Percentiles rank a stretch among this genome's conserved stretches.
These are phyloP conservation scores for Aplodontia rufa DNA, from an alignment of 2,113 vertebrate genomes.

Conservation along the genomic window DNA sequence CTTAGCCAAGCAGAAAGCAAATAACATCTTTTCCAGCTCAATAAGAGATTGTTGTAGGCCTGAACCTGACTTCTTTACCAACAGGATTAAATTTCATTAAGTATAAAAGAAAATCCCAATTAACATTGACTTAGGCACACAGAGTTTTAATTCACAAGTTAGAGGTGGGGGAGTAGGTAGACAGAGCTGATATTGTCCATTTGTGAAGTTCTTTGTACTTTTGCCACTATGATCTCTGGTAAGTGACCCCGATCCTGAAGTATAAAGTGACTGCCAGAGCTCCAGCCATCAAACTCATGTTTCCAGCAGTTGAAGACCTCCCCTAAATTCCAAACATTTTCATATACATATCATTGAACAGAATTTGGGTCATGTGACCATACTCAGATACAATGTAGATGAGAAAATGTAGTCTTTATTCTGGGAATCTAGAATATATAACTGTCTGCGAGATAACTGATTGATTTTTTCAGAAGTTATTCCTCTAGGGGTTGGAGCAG, in stretches of 20 bases:
- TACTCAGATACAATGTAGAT: not conserved
- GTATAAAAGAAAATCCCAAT: not conserved
- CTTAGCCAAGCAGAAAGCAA: not conserved
- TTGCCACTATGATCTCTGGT: not conserved
- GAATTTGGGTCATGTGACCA: not conserved
- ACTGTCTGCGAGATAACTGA: not conserved
- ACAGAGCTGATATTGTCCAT: not conserved
- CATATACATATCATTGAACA: not conserved
- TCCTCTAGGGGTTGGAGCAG: too few species aligned
- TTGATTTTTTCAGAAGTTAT: not conserved
- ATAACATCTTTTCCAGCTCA: not conserved
- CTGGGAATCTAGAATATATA: constrained; percentile 14
- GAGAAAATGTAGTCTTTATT: not conserved
- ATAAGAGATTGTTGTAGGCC: not conserved
- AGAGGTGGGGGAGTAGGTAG: not conserved
- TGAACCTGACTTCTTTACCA: not conserved
- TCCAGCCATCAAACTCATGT: not conserved
- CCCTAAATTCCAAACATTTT: not conserved
- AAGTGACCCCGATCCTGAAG: not conserved
- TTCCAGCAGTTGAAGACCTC: not conserved
- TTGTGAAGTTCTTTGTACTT: not conserved
- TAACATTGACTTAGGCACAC: not conserved
- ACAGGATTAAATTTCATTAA: not conserved
- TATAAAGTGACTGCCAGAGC: not conserved
- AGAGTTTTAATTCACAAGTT: not conserved